A percentile compares a stretch with the other conserved stretches of the same genome.
Evolutionary conservation across 2,888 invertebrate species (phyloP).

Genomic region (Eristalis arbustorum): DNA sequence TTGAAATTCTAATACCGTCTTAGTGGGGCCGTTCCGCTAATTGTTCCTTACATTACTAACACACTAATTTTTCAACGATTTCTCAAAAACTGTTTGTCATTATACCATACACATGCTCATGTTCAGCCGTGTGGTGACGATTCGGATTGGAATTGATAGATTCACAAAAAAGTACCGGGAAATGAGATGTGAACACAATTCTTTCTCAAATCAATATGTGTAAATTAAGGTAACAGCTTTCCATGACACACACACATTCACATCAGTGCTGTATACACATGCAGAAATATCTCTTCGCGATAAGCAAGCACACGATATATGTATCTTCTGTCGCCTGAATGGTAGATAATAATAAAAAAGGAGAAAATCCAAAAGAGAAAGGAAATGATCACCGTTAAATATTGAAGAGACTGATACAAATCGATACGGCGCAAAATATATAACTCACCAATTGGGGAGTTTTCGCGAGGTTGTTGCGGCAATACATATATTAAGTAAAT

Average conservation of each 20-base stretch:
- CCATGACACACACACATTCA: neutral
- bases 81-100: neutral
- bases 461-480: neutral
- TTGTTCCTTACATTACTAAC: neutral
- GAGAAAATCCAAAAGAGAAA: neutral
- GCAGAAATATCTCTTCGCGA: neutral
- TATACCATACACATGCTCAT: neutral
- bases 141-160: constrained; percentile 22
- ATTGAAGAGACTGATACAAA: constrained; percentile 28
- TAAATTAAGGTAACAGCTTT: constrained; percentile 38
- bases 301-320: constrained; percentile 17
- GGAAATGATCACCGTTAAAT: constrained; percentile 36
- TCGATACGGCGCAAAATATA: constrained; percentile 14
- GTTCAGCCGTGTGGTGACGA: neutral
- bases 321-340: constrained; percentile 7
- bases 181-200: constrained; percentile 4
- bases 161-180: constrained; percentile 11
- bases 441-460: neutral
- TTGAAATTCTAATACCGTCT: too few relatives aligned
- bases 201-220: constrained; percentile 32
- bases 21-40: neutral
- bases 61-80: neutral
- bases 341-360: constrained; percentile 16
- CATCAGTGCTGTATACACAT: neutral
- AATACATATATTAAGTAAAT: constrained; percentile 22